Evolutionary conservation across 2,113 vertebrate species (phyloP).

Genomic region (Chauna torquata): DNA sequence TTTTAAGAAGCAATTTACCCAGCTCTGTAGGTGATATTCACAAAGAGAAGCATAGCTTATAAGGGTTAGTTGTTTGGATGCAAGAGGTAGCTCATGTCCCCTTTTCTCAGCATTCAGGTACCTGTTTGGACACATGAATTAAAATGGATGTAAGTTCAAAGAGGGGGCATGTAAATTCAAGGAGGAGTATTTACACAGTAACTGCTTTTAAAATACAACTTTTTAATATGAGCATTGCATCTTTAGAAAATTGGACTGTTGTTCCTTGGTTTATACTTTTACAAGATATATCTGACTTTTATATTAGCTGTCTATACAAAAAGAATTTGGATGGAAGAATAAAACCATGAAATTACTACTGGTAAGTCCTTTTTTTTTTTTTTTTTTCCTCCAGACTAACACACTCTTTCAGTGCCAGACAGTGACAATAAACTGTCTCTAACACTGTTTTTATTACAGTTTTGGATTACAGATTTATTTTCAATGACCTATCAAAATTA

Average conservation of each 20-base stretch:
- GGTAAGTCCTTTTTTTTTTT: constrained; percentile 3
- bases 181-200: background rate
- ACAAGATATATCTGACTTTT: background rate
- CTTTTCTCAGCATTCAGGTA: background rate
- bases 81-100: background rate
- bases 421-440: background rate
- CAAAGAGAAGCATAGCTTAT: background rate
- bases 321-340: background rate
- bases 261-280: background rate
- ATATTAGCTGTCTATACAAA: background rate
- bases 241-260: background rate
- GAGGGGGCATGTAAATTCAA: background rate
- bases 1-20: background rate
- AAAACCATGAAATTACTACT: background rate
- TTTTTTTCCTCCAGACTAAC: background rate
- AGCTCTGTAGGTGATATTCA: background rate
- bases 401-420: background rate
- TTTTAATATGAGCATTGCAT: background rate
- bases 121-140: background rate
- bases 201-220: background rate
- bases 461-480: constrained; percentile 39
- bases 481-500: constrained; percentile 35
- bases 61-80: background rate
- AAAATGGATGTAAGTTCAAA: background rate
- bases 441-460: constrained; percentile 1